Evolutionary conservation across 2,797 vertebrate species (phyloP), one percentile per base, ranked within the genome.

Genomic region (Neosilurus mollespiculum): DNA sequence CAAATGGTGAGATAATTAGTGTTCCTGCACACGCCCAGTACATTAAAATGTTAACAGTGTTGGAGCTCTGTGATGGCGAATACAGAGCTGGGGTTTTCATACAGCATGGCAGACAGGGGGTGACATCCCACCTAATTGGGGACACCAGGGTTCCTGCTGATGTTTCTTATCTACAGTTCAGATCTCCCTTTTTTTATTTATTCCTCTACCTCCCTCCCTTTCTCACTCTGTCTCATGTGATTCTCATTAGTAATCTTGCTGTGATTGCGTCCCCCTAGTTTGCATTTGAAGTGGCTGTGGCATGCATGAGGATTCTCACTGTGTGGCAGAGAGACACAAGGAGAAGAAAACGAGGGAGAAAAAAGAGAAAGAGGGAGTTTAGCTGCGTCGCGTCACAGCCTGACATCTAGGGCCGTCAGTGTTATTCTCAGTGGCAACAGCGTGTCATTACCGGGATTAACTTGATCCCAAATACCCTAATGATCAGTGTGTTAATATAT

Each of bases 31-130:
- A 97, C 96, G 95, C 95, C 96, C 96, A 96, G 96, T 95, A 98
- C 96, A 98, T 99, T 98, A 98, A 96, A 96, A 98, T 98, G 97
- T 99, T 99, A 99, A 99, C 97, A 97, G 96, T 96, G 97, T 97
- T 96, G 95, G 96, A 97, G 94, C 96, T 94, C 93, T 97, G 97
- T 97, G 97, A 97, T 96, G 96, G 94, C 94, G 97, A 99, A 98
- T 98, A 98, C 97, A 93, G 95, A 98, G 97, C 96, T 96, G 98
- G 97, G 96, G 97, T 97, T 99, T 99, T 99, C 98, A 97, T 97
- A 97, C 95, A 93, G 90, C 94, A 94, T 95, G 94, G 95, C 93
- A 96, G 96, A 96, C 96, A 94, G 96, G 96, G 96, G 96, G 97
- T 97, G 97, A 98, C 97, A 97, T 96, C 96, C 93, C 93, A 95